Base-by-base conservation (phyloP, 2,888 invertebrate species). In the Boloria selene region DNA sequence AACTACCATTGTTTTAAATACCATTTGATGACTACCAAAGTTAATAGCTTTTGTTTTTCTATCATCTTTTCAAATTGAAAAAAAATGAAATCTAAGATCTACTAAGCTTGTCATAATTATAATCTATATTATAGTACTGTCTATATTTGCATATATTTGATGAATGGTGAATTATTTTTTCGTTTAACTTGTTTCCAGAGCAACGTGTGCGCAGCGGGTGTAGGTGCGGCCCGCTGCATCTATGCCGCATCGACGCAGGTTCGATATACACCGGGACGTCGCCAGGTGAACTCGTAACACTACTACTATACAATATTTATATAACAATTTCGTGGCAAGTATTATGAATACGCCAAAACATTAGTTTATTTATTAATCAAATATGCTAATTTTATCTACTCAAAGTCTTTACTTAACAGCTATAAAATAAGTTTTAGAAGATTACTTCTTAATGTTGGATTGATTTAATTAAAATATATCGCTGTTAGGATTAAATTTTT, bases 261-360 rank as follows among this genome's bases (percentile, higher is more conserved):
- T 94, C 86, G 93, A 94, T 84, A 94, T 94, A 84, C 93, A 94
- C 84, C 93, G 94, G 88, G 94, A 95, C 93, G 93, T 94, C 86
- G 94, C 94, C 89, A 94, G 95, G 95, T 95, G 89, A 92, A 78
- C 84, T 84, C 88, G 84, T 77, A 77, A 79, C 81, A 79, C 78
- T 73, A 65, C 64, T 63, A 59, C 61, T 59, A 38, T 38, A 31
- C 13, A 18, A 59, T 59, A 59, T 49, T 38, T 47, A 44, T 47
- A 47, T 26, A 47, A 5, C 16, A 49, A 16, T 2, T 38, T 17
- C 31, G 49, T 56, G 56, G 56, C 56, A 56, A 56, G 56, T 56
- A 56, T 56, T 45, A 56, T 26, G n/a, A 38, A 38, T 38, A 38
- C 10, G 31, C 31, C 31, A 38, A 10, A 38, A 38, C 10, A 31